A percentile compares a stretch with the other conserved stretches of the same genome.
Evolutionary conservation across 2,113 vertebrate species (phyloP).

Genomic region (Myotis yumanensis): DNA sequence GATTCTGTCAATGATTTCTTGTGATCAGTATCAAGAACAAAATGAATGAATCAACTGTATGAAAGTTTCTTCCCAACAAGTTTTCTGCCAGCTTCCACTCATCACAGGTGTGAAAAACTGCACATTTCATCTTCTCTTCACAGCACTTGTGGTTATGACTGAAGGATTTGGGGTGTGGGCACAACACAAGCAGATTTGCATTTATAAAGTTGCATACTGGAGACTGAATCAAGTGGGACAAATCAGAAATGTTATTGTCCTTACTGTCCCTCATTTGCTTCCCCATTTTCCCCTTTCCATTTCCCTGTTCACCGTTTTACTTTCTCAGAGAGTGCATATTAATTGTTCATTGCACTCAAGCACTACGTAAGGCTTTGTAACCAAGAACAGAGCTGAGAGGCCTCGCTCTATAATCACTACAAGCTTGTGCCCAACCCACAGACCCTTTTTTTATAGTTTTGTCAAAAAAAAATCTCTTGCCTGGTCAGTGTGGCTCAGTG

Average conservation of each 20-base stretch:
- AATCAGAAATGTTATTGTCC: neutral
- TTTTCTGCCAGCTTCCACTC: neutral
- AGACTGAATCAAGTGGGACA: neutral
- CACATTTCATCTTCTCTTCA: neutral
- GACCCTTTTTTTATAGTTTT: neutral
- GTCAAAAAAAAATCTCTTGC: neutral
- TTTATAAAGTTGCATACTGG: neutral
- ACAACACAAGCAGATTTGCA: neutral
- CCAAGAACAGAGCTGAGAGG: neutral
- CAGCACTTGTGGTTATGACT: neutral
- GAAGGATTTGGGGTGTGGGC: neutral
- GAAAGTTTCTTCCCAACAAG: neutral
- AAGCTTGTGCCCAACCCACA: neutral
- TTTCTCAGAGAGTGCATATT: neutral
- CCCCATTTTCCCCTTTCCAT: neutral
- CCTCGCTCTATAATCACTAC: neutral
- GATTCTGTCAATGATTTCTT: slow-evolving; percentile 3
- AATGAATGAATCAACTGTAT: neutral
- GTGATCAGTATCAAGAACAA: neutral
- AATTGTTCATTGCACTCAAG: neutral
- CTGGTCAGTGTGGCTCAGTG: too few relatives aligned
- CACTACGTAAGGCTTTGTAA: neutral
- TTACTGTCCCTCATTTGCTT: neutral
- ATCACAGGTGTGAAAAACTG: neutral
- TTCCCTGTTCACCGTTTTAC: neutral